These are phyloP conservation scores for Cerastis leucographa DNA, from an alignment of 2,888 invertebrate species.

Conservation along the genomic window DNA sequence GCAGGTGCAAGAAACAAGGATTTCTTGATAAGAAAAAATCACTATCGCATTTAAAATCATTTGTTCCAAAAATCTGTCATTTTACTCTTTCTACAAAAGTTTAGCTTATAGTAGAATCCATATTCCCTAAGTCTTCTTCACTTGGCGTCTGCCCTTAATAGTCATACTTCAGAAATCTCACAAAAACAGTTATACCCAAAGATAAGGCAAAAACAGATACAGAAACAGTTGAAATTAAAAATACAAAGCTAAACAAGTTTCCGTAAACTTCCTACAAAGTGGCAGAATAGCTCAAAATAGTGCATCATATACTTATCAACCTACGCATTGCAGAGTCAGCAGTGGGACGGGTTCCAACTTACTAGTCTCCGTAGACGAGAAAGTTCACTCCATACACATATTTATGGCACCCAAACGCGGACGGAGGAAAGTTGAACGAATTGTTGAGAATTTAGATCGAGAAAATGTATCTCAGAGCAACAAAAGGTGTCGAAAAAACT, in stretches of 20 bases:
- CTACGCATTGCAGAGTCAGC: conserved; percentile 54
- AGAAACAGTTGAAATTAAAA: background rate
- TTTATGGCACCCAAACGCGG: conserved; percentile 35
- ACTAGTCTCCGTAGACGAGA: conserved; percentile 16
- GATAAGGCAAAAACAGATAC: background rate
- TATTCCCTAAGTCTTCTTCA: background rate
- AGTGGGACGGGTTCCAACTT: conserved; percentile 36
- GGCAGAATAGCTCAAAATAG: conserved; percentile 23
- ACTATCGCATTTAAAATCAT: background rate
- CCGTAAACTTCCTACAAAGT: conserved; percentile 18
- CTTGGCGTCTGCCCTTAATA: background rate
- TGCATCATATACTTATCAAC: conserved; percentile 55
- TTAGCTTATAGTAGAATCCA: background rate
- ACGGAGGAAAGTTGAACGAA: conserved; percentile 22
- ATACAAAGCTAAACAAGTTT: conserved; percentile 1
- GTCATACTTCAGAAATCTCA: too few relatives aligned
- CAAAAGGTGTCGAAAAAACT: background rate
- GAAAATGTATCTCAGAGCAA: conserved; percentile 14
- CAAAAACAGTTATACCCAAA: background rate
- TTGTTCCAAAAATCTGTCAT: background rate
- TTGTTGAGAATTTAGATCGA: conserved; percentile 27
- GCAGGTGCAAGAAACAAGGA: conserved; percentile 44
- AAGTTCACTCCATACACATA: conserved; percentile 46
- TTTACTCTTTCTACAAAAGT: background rate
- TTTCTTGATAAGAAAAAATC: conserved; percentile 21